Conservation (phyloP, 2,888 invertebrate genomes). For the Eristalis arbustorum region DNA sequence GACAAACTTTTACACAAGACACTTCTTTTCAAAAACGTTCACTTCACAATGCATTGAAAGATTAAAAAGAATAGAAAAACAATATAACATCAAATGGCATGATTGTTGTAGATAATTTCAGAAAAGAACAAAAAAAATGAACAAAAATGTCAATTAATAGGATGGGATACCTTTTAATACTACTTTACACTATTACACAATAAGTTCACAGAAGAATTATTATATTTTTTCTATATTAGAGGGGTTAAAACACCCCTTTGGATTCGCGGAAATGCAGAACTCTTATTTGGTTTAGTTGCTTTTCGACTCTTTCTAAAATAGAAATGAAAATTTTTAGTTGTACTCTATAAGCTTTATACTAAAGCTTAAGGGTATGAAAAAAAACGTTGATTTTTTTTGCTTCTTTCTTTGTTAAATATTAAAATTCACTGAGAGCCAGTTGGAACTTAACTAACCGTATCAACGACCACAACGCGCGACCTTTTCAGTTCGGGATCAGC, state of each 20-base stretch:
- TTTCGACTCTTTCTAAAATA: conserved; percentile 63
- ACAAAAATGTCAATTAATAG: conserved; percentile 11
- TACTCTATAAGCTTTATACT: conserved; percentile 68
- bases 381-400: conserved; percentile 29
- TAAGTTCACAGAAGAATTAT: conserved; percentile 63
- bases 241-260: conserved; percentile 67
- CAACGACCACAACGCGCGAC: conserved; percentile 73
- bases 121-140: conserved; percentile 3
- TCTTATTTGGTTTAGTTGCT: conserved; percentile 62
- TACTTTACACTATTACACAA: conserved; percentile 69
- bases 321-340: conserved; percentile 57
- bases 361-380: conserved; percentile 63
- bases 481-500: conserved; percentile 74
- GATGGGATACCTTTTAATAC: conserved; percentile 66
- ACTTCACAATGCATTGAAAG: conserved; percentile 49
- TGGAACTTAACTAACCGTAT: conserved; percentile 64
- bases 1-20: conserved; percentile 33
- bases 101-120: conserved; percentile 27
- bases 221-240: conserved; percentile 53
- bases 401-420: conserved; percentile 26
- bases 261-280: conserved; percentile 64
- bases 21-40: conserved; percentile 43
- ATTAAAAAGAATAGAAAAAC: neutral
- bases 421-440: conserved; percentile 25
- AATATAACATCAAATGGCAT: conserved; percentile 61